Conservation (phyloP, 2,113 vertebrate genomes). For the Bos taurus region ARS-UCD2.0 NC_037336.1:42362501-42363000, state of each 20-base stretch:
- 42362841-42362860: background rate
- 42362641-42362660: constrained; percentile 71
- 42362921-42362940: background rate
- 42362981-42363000: background rate
- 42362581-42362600: constrained; percentile 82
- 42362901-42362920: background rate
- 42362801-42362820: background rate
- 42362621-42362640: constrained; percentile 74
- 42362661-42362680: background rate
- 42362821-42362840: background rate
- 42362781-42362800: background rate
- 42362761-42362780: background rate
- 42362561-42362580: constrained; percentile 82
- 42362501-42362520: constrained; percentile 75
- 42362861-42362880: background rate
- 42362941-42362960: background rate
- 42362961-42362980: background rate
- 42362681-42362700: background rate
- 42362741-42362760: background rate
- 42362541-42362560: constrained; percentile 84
- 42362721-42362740: background rate
- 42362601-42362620: constrained; percentile 80
- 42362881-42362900: background rate
- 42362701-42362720: constrained; percentile 53
- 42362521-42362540: constrained; percentile 80